Base-by-base conservation (phyloP, 2,797 vertebrate genomes). In the Microctenopoma stevenorrisi region DNA sequence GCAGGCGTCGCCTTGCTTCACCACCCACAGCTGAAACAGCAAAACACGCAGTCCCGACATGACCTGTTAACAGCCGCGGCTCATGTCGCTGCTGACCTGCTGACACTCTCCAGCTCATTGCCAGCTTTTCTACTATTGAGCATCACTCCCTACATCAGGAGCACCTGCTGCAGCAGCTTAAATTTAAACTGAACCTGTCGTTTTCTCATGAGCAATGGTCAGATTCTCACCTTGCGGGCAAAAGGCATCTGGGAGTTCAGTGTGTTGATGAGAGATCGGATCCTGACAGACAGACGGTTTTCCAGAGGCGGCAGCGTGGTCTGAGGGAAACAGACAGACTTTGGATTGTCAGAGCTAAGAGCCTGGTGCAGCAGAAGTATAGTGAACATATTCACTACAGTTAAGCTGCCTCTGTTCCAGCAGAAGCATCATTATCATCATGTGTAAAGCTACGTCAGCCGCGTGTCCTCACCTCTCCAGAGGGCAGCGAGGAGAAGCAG, bases 1-100 rank as follows among this genome's bases (percentile, higher is more conserved):
- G 6, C 92, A 91, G 81, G 80, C 67, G 75, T 94, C 93, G 0
- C 91, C 92, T 75, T 95, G 91, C 46, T 93, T 94, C 74, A 94
- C 92, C 79, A 94, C 73, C 74, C 84, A 72, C 68, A 95, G 71
- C 94, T 95, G 68, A 69, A 12, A 54, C 15, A 76, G 47, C 52
- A 3, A 59, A 25, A 57, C 44, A 64, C 10, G 49, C 15, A 28
- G 22, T 26, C 25, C 11, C 0, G 22, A 26, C 12, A 59, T 56
- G 9, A 47, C 22, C 22, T 22, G n/a, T 14, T n/a, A 2, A 9
- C 2, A 53, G 40, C 4, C 1, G 26, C 35, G 8, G 12, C 7
- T 5, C 1, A 28, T 43, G 15, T 14, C 37, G 11, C 5, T 33
- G 37, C 37, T 22, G 22, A 22, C 22, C 22, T 22, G 22, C 22